Conservation (phyloP, 2,888 invertebrate species). For the Synergus itoensis region DNA sequence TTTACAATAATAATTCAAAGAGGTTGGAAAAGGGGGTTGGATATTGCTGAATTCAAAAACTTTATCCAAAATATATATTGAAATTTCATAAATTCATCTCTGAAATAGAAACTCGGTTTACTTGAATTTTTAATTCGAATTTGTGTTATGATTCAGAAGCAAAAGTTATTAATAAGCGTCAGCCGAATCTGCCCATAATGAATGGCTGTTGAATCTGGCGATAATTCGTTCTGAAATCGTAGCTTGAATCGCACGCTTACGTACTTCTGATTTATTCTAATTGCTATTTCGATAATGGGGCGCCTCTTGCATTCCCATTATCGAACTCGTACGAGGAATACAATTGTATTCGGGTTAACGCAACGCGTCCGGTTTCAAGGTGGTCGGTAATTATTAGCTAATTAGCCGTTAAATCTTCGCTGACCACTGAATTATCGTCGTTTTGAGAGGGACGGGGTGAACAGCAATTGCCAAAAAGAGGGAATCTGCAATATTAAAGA, state of each 20-base stretch:
- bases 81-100: neutral
- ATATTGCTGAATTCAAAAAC: neutral
- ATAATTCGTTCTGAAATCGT: constrained; percentile 52
- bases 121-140: neutral
- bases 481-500: constrained; percentile 45
- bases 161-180: constrained; percentile 20
- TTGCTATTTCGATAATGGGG: constrained; percentile 77
- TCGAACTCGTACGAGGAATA: constrained; percentile 73
- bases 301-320: constrained; percentile 76
- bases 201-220: constrained; percentile 46
- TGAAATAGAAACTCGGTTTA: neutral
- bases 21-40: neutral
- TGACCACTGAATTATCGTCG: constrained; percentile 71
- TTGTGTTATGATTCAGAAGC: neutral
- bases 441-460: constrained; percentile 3
- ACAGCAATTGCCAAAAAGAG: constrained; percentile 49
- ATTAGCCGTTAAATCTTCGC: constrained; percentile 75
- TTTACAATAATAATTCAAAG: neutral
- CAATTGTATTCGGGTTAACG: constrained; percentile 76
- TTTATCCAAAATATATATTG: neutral
- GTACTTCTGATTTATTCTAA: constrained; percentile 76
- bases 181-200: constrained; percentile 21
- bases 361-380: constrained; percentile 60
- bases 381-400: constrained; percentile 73
- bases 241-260: constrained; percentile 44